These are phyloP conservation scores for Atrichornis clamosus DNA, from an alignment of 2,113 vertebrate species.

Conservation along the genomic window DNA sequence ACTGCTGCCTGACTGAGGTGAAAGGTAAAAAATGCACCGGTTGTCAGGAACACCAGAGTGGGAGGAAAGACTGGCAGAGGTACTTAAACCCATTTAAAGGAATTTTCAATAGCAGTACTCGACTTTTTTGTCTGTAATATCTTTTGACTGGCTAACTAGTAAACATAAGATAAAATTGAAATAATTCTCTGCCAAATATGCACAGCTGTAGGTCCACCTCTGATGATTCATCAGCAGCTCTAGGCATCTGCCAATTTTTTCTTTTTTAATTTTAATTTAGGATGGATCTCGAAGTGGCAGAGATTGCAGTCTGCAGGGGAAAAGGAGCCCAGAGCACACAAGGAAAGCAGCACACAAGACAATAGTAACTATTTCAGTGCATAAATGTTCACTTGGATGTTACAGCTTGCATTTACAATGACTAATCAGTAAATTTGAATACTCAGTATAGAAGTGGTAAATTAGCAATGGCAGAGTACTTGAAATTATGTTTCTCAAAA, in stretches of 20 bases:
- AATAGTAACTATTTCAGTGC: constrained; percentile 49
- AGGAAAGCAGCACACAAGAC: constrained; percentile 11
- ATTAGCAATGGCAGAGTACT: constrained; percentile 46
- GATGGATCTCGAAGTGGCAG: constrained; percentile 17
- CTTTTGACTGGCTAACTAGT: constrained; percentile 27
- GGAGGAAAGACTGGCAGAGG: neutral
- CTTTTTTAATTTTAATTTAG: constrained; percentile 46
- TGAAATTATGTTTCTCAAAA: constrained; percentile 59
- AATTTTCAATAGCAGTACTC: neutral
- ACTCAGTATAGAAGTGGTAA: constrained; percentile 41
- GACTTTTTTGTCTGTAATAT: neutral
- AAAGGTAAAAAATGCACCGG: neutral
- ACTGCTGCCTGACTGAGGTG: neutral
- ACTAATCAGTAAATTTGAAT: constrained; percentile 57
- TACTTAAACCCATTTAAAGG: neutral
- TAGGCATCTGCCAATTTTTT: constrained; percentile 32
- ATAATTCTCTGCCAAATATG: constrained; percentile 10
- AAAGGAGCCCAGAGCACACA: neutral
- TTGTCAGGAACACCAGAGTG: neutral
- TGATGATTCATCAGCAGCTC: constrained; percentile 24
- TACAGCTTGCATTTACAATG: constrained; percentile 45
- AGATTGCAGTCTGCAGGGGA: neutral
- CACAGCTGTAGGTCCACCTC: constrained; percentile 54
- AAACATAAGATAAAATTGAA: constrained; percentile 33
- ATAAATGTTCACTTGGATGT: neutral